These are phyloP conservation scores for Parnassius mnemosyne DNA, from an alignment of 2,888 invertebrate species.

Conservation along the genomic window DNA sequence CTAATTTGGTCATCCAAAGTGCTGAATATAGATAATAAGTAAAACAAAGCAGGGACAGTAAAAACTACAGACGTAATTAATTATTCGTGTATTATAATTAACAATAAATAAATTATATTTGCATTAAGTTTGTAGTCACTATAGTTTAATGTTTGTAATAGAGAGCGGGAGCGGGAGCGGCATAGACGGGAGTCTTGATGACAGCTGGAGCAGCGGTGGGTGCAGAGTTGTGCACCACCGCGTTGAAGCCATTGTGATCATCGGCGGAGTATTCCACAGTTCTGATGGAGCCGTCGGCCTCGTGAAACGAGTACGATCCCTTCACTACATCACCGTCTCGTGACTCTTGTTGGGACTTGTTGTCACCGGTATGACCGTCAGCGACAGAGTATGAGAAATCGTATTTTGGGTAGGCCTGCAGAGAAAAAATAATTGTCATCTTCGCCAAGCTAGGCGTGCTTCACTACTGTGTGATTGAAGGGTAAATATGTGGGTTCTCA, in stretches of 20 bases:
- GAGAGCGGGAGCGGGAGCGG: constrained; percentile 46
- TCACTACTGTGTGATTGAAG: no score
- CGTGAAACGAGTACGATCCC: constrained; percentile 73
- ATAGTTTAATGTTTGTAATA: constrained; percentile 41
- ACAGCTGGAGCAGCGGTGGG: constrained; percentile 51
- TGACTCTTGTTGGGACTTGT: constrained; percentile 71
- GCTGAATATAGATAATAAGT: no score
- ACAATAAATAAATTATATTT: background rate
- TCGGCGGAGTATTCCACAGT: constrained; percentile 76
- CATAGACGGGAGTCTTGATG: constrained; percentile 41
- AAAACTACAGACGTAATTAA: no score
- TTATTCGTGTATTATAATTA: no score
- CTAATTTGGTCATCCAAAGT: no score
- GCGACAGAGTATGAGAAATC: constrained; percentile 74
- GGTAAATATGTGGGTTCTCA: no score
- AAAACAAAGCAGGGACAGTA: background rate
- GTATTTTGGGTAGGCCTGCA: constrained; percentile 57
- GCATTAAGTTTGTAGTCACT: background rate
- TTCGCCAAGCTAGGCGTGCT: no score
- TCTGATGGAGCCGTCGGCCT: constrained; percentile 74
- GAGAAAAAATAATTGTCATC: background rate
- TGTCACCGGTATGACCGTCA: constrained; percentile 76
- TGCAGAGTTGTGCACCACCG: constrained; percentile 60
- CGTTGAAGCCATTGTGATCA: constrained; percentile 69
- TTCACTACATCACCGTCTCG: constrained; percentile 75